Percentiles rank a stretch among this genome's conserved stretches.
These are phyloP conservation scores for Ceratotherium simum DNA, from an alignment of 2,113 vertebrate genomes.

Conservation along the genomic window DNA sequence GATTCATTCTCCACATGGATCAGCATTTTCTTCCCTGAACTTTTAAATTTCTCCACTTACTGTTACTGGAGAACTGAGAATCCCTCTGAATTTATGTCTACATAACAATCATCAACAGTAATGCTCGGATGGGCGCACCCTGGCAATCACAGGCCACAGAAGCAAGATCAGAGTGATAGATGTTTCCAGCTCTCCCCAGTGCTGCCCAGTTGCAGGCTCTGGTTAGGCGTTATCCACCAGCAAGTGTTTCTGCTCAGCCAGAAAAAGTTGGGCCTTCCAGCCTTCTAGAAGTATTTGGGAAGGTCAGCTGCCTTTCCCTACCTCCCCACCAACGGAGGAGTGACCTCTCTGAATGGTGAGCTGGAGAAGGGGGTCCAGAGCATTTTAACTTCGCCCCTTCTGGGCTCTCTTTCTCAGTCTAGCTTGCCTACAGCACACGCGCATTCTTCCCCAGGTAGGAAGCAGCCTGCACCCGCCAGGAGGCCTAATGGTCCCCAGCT, in stretches of 20 bases:
- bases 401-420: neutral
- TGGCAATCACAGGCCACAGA: fast-evolving
- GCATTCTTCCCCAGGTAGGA: neutral
- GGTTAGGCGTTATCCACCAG: neutral
- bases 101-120: too few species aligned
- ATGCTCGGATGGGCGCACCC: neutral
- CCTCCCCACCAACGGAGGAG: neutral
- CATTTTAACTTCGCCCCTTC: neutral
- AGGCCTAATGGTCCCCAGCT: neutral
- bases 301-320: neutral
- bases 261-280: neutral
- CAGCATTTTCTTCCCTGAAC: neutral
- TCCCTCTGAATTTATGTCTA: neutral
- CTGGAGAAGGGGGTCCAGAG: neutral
- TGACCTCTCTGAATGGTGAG: neutral
- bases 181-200: neutral
- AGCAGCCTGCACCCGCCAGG: neutral
- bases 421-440: neutral
- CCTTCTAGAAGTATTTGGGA: neutral
- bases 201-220: too few species aligned
- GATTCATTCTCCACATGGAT: neutral
- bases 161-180: neutral
- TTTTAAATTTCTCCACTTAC: neutral
- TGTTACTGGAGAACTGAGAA: neutral
- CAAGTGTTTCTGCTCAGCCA: neutral